Conservation (phyloP, 2,113 vertebrate genomes). For the Orthonyx spaldingii region DNA sequence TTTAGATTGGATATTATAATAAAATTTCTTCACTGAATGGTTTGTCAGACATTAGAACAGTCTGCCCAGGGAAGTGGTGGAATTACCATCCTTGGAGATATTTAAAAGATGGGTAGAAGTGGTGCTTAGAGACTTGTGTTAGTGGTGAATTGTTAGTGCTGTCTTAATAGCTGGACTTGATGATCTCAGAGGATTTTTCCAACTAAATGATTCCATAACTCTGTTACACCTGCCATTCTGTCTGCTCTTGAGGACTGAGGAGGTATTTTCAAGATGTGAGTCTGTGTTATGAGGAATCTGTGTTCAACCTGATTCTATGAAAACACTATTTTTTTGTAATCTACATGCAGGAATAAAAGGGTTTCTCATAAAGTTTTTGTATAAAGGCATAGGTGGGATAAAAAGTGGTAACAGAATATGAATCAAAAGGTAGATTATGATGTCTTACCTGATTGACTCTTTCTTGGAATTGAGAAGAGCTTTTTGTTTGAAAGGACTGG, state of each 20-base stretch:
- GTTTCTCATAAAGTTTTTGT: not conserved
- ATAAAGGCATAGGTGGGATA: not conserved
- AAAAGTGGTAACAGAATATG: not conserved
- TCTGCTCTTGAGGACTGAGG: not conserved
- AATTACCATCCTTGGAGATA: not conserved
- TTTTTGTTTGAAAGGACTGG: not conserved
- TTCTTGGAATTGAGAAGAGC: not conserved
- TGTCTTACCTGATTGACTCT: not conserved
- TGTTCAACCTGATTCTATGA: not conserved
- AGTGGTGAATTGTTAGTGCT: not conserved
- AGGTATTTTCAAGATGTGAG: not conserved
- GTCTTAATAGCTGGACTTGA: not conserved
- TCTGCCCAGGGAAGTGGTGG: not conserved
- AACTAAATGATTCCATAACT: not conserved
- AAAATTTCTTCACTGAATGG: not conserved
- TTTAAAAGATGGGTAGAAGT: not conserved
- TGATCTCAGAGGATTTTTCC: not conserved
- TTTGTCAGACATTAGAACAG: not conserved
- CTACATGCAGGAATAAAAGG: not conserved
- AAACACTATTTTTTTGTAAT: not conserved
- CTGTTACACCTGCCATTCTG: not conserved
- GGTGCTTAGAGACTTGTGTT: not conserved
- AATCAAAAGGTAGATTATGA: not conserved
- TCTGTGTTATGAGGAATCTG: not conserved
- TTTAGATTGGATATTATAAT: not conserved